Conservation (phyloP, 2,888 invertebrate species). For the Nyleta sp. region DNA sequence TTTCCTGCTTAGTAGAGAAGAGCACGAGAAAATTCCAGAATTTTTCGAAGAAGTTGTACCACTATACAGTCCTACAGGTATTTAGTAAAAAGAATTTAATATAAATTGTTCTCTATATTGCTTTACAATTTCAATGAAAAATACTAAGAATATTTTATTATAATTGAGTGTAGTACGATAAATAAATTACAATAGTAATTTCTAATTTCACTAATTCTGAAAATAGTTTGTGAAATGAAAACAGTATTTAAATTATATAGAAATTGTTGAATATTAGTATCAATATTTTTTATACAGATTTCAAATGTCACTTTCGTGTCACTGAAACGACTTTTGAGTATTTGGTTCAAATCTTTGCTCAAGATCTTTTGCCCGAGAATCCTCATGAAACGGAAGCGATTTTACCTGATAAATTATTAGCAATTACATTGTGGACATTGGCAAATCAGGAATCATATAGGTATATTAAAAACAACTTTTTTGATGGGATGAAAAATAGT, state of each 20-base stretch:
- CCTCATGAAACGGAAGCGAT: background rate
- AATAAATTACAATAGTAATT: background rate
- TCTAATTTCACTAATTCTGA: no score
- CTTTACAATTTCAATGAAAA: no score
- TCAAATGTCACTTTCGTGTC: background rate
- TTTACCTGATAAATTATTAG: background rate
- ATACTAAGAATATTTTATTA: no score
- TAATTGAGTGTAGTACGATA: background rate
- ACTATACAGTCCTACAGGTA: conserved; percentile 18
- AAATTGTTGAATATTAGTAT: background rate
- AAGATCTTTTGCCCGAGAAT: background rate
- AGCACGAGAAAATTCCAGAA: conserved; percentile 4
- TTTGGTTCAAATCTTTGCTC: background rate
- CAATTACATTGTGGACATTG: background rate
- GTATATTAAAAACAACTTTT: no score
- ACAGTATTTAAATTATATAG: no score
- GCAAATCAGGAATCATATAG: background rate
- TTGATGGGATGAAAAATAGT: no score
- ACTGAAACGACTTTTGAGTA: background rate
- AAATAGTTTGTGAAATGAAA: no score
- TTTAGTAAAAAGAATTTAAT: background rate
- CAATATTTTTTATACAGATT: background rate
- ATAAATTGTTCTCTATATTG: no score
- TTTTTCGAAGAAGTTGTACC: conserved; percentile 16
- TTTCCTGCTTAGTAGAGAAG: background rate